phyloP scores from a whole-genome alignment of 53 echinoderm and acorn worm genomes.

The Holothuria scabra region DNA sequence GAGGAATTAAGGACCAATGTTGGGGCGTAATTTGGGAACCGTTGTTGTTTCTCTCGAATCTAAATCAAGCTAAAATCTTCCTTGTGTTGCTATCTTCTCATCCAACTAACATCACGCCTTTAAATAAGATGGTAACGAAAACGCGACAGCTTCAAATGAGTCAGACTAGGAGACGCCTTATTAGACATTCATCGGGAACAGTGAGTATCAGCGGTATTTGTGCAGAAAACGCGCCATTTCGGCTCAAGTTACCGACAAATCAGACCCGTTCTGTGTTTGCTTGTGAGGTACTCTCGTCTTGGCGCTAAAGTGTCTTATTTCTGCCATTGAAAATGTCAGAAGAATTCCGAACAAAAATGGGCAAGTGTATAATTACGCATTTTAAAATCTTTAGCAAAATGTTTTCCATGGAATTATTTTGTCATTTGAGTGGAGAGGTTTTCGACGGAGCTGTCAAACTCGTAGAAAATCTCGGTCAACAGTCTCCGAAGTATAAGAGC shows the following conservation, averaged over 20 bases:
- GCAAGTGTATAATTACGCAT: constrained; percentile 49
- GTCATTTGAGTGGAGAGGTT: constrained; percentile 47
- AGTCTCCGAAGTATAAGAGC: constrained; percentile 20
- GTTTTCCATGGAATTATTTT: constrained; percentile 45
- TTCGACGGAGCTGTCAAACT: constrained; percentile 41
- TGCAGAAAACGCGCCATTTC: constrained; percentile 19
- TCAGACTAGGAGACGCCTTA: constrained; percentile 44
- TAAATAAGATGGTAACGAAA: constrained; percentile 36
- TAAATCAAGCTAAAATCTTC: constrained; percentile 25
- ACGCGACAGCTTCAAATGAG: constrained; percentile 35
- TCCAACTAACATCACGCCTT: constrained; percentile 7
- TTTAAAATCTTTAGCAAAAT: constrained; percentile 41
- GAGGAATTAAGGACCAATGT: constrained; percentile 41
- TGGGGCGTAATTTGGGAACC: constrained; percentile 29
- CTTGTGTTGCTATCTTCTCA: constrained; percentile 25
- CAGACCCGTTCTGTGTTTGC: constrained; percentile 41
- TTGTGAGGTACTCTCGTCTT: constrained; percentile 40
- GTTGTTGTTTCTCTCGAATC: constrained; percentile 19
- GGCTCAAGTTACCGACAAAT: constrained; percentile 43
- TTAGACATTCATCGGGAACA: constrained; percentile 48
- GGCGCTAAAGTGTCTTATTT: constrained; percentile 50
- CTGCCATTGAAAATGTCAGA: constrained; percentile 36
- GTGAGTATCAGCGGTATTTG: constrained; percentile 34
- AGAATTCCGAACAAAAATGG: constrained; percentile 43
- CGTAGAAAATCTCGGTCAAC: constrained; percentile 20